phyloP scores from a whole-genome alignment of 2,888 invertebrate genomes.

The Plagiodera versicolora region DNA sequence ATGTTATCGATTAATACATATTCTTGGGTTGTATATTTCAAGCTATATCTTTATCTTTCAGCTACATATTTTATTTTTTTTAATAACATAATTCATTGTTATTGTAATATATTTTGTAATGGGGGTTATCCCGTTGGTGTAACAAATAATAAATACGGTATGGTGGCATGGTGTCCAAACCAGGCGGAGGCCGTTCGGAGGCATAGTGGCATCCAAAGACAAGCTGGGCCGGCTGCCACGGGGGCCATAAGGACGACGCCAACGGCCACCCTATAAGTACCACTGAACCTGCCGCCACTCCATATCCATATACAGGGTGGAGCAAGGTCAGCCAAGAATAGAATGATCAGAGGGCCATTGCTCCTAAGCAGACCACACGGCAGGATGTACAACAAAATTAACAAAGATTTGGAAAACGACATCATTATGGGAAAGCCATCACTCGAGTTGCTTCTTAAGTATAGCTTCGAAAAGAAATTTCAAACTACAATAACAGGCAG shows the following conservation, averaged over 20 bases:
- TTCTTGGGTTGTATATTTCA: no score
- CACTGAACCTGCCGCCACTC: neutral
- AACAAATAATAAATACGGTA: no score
- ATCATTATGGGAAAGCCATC: neutral
- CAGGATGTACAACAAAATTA: neutral
- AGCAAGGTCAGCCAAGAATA: neutral
- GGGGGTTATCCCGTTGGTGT: no score
- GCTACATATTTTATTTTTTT: no score
- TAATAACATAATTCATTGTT: no score
- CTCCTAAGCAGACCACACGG: neutral
- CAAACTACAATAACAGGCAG: no score
- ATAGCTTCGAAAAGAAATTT: neutral
- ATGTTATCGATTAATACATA: no score
- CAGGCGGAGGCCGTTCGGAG: neutral
- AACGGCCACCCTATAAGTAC: constrained; percentile 6
- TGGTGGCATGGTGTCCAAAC: neutral
- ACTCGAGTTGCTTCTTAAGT: neutral
- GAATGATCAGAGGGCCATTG: neutral
- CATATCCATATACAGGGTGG: neutral
- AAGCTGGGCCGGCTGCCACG: constrained; percentile 1
- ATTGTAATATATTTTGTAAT: no score
- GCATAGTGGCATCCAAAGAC: constrained; percentile 4
- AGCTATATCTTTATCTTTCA: no score
- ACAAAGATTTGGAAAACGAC: neutral
- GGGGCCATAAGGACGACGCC: constrained; percentile 3